Conservation (phyloP, 2,888 invertebrate genomes). For the Cheilosia variabilis region DNA sequence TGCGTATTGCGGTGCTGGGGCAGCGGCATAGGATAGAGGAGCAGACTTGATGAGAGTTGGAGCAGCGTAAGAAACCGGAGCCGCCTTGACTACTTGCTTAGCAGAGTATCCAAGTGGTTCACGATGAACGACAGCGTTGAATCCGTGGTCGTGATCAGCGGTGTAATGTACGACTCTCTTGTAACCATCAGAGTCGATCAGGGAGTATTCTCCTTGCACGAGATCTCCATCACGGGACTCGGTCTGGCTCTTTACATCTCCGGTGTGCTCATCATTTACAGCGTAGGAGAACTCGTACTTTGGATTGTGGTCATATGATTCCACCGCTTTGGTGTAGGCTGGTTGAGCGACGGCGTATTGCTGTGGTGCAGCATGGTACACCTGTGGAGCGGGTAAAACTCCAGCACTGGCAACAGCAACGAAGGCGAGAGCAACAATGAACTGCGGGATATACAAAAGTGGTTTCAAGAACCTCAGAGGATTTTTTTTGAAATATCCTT, state of each 20-base stretch:
- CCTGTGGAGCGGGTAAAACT: slow-evolving; percentile 36
- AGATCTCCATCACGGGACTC: slow-evolving; percentile 86
- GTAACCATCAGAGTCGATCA: slow-evolving; percentile 85
- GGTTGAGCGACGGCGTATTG: slow-evolving; percentile 46
- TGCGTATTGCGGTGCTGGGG: slow-evolving; percentile 3
- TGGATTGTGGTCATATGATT: slow-evolving; percentile 76
- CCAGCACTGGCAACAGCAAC: slow-evolving; percentile 79
- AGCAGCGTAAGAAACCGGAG: slow-evolving; percentile 45
- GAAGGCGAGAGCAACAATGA: slow-evolving; percentile 77
- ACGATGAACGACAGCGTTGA: slow-evolving; percentile 76
- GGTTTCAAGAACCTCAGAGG: background rate
- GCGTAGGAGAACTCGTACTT: slow-evolving; percentile 83
- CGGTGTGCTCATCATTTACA: slow-evolving; percentile 82
- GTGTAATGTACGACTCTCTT: slow-evolving; percentile 85
- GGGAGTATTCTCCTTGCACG: slow-evolving; percentile 84
- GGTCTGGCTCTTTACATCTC: slow-evolving; percentile 84
- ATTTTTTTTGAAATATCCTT: slow-evolving; percentile 17
- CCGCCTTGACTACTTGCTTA: slow-evolving; percentile 59
- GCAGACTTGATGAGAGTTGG: slow-evolving; percentile 49
- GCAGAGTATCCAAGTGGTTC: slow-evolving; percentile 72
- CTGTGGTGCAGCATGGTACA: slow-evolving; percentile 52
- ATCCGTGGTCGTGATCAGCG: slow-evolving; percentile 79
- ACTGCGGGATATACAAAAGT: slow-evolving; percentile 56
- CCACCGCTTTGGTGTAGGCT: slow-evolving; percentile 62
- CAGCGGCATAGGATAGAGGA: slow-evolving; percentile 45